Evolutionary conservation across 2,797 vertebrate genomes (phyloP).

Genomic region (Eptatretus atami): DNA sequence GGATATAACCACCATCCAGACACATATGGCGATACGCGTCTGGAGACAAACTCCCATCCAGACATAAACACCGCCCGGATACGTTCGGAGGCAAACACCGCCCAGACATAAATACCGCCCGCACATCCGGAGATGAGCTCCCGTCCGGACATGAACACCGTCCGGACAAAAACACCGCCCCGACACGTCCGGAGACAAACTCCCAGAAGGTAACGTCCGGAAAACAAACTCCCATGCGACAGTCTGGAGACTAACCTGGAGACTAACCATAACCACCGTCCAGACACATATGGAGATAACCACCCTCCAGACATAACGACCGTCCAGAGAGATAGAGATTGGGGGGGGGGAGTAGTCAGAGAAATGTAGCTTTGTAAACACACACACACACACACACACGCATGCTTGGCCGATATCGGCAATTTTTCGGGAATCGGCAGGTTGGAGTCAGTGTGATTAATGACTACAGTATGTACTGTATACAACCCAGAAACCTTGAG

Average conservation of each 20-base stretch:
- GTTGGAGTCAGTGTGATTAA: too few relatives aligned
- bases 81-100: too few relatives aligned
- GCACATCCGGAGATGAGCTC: too few relatives aligned
- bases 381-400: not conserved
- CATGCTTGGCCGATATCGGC: too few relatives aligned
- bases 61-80: not conserved
- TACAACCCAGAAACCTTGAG: too few relatives aligned
- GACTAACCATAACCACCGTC: not conserved
- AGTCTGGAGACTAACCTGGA: not conserved
- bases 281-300: not conserved
- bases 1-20: not conserved
- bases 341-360: not conserved
- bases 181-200: too few relatives aligned
- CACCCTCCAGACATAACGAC: not conserved
- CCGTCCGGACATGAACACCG: not conserved
- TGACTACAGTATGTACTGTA: too few relatives aligned
- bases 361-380: not conserved
- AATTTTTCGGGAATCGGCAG: too few relatives aligned
- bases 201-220: not conserved
- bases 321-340: not conserved
- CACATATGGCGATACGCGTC: not conserved
- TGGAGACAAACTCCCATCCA: not conserved
- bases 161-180: too few relatives aligned
- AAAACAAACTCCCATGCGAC: not conserved
- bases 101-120: not conserved